phyloP scores from a whole-genome alignment of 1,140 invertebrate species.

The Alviniconcha marisindica region DNA sequence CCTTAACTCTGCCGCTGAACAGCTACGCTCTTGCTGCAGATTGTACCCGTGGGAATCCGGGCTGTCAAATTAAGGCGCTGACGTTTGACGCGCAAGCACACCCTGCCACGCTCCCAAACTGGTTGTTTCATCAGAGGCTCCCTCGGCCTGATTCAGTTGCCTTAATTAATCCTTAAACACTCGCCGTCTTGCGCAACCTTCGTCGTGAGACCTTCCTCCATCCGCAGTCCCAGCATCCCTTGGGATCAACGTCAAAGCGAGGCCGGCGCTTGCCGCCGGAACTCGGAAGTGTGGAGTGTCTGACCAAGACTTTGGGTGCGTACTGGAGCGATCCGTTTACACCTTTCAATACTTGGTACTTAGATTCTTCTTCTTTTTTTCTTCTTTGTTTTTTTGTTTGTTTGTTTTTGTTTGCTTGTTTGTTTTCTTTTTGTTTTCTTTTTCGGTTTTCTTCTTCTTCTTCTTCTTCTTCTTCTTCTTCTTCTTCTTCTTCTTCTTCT shows the following conservation, averaged over 20 bases:
- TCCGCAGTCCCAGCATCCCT: not conserved
- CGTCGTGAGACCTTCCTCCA: not conserved
- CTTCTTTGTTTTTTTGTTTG: not conserved
- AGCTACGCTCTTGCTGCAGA: not conserved
- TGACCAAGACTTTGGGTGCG: too few relatives aligned
- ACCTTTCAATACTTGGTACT: too few relatives aligned
- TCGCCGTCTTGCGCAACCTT: not conserved
- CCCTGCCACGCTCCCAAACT: not conserved
- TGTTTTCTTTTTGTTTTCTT: not conserved
- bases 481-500: not conserved
- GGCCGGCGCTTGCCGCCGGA: too few relatives aligned
- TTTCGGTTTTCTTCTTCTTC: not conserved
- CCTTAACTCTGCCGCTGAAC: not conserved
- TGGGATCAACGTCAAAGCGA: too few relatives aligned
- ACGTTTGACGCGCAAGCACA: not conserved
- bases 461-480: too few relatives aligned
- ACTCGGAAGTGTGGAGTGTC: too few relatives aligned
- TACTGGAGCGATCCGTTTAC: too few relatives aligned
- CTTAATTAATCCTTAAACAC: constrained; percentile 13
- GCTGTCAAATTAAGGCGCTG: not conserved
- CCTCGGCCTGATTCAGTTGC: not conserved
- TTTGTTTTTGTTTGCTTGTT: not conserved
- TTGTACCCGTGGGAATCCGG: not conserved
- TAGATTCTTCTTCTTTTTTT: too few relatives aligned
- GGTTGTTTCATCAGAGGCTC: not conserved